phyloP scores from a whole-genome alignment of 1,140 invertebrate genomes.

The Musca vetustissima region DNA sequence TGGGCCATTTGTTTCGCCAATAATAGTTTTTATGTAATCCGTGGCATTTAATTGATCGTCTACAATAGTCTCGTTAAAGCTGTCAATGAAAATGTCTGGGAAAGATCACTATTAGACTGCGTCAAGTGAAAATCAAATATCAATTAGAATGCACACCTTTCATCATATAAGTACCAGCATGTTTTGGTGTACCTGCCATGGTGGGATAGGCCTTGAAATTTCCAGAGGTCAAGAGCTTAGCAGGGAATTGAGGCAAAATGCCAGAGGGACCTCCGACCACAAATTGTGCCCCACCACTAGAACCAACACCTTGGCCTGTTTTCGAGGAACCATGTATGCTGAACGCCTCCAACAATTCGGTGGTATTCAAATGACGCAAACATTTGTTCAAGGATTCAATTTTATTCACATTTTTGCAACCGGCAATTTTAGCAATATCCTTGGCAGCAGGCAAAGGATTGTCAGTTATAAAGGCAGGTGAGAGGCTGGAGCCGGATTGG shows the following conservation, averaged over 20 bases:
- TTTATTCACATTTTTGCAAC: slow-evolving; percentile 43
- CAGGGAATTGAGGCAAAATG: slow-evolving; percentile 49
- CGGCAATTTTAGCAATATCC: slow-evolving; percentile 44
- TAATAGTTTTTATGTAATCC: slow-evolving; percentile 47
- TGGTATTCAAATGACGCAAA: slow-evolving; percentile 41
- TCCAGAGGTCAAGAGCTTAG: slow-evolving; percentile 41
- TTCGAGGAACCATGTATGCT: slow-evolving; percentile 39
- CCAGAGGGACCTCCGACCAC: slow-evolving; percentile 53
- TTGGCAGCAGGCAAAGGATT: slow-evolving; percentile 55
- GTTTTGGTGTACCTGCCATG: slow-evolving; percentile 49
- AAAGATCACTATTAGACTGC: not conserved
- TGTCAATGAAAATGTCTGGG: slow-evolving; percentile 45
- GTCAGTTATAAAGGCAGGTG: slow-evolving; percentile 68
- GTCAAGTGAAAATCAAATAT: not conserved
- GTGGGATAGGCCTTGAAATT: slow-evolving; percentile 50
- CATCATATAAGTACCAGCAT: slow-evolving; percentile 48
- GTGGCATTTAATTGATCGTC: slow-evolving; percentile 40
- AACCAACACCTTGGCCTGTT: slow-evolving; percentile 33
- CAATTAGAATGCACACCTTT: slow-evolving; percentile 36
- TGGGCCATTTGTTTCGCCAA: slow-evolving; percentile 46
- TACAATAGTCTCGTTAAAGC: slow-evolving; percentile 45
- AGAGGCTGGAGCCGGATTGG: slow-evolving; percentile 61
- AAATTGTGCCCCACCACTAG: slow-evolving; percentile 46
- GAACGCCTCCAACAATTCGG: slow-evolving; percentile 44
- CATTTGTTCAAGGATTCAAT: slow-evolving; percentile 44